These are phyloP conservation scores for Cichladusa arquata DNA, from an alignment of 2,113 vertebrate species.

Conservation along the genomic window DNA sequence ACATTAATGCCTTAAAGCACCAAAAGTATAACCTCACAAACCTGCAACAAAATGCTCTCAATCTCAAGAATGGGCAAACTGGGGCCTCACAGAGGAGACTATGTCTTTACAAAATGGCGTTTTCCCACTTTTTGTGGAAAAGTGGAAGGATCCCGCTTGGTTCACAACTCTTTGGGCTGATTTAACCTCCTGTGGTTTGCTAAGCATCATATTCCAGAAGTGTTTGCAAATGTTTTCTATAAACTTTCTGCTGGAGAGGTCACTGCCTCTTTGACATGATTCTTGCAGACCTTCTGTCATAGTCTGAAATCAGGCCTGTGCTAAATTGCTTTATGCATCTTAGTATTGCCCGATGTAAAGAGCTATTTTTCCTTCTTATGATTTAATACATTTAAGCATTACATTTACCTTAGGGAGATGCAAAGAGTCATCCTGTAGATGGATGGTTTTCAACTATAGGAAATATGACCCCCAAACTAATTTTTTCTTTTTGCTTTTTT, in stretches of 20 bases:
- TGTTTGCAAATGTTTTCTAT: not conserved
- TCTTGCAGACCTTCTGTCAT: not conserved
- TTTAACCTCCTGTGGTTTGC: not conserved
- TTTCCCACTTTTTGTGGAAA: not conserved
- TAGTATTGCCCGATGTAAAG: not conserved
- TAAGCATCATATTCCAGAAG: not conserved
- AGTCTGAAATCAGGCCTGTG: not conserved
- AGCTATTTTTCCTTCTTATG: not conserved
- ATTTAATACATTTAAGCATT: not conserved
- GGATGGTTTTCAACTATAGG: not conserved
- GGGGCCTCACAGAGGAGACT: fast-evolving
- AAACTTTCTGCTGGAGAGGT: not conserved
- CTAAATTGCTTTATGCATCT: not conserved
- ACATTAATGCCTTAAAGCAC: too few species aligned
- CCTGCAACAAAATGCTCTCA: not conserved
- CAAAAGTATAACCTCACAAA: too few species aligned
- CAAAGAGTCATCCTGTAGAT: not conserved
- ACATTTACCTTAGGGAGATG: not conserved
- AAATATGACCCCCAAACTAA: not conserved
- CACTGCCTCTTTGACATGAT: not conserved
- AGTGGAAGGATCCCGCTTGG: not conserved
- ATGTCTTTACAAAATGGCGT: not conserved
- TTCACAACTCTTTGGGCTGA: not conserved
- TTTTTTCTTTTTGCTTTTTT: not conserved
- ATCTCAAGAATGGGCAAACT: fast-evolving